These are phyloP conservation scores for Aphrophora alni DNA, from an alignment of 2,888 invertebrate genomes.

Conservation along the genomic window DNA sequence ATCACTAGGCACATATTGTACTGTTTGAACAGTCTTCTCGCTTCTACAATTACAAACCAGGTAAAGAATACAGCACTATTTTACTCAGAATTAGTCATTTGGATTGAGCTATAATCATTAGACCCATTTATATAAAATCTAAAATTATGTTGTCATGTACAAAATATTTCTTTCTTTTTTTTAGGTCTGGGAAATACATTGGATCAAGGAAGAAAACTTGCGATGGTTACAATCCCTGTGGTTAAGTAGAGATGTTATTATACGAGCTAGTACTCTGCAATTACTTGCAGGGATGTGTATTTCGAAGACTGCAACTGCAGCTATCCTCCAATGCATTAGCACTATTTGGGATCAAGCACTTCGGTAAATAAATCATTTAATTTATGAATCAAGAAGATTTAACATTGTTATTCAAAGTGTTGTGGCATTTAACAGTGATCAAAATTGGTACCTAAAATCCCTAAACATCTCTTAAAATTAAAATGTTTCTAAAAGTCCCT, in stretches of 20 bases:
- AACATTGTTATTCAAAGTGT: no score
- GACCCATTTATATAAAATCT: no score
- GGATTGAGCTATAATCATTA: slow-evolving; percentile 19
- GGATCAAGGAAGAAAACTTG: slow-evolving; percentile 28
- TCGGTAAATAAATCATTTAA: not conserved
- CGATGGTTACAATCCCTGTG: slow-evolving; percentile 59
- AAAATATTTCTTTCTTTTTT: no score
- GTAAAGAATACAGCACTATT: not conserved
- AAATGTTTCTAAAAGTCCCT: no score
- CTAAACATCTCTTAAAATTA: no score
- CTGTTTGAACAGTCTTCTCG: slow-evolving; percentile 62
- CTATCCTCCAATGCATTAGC: slow-evolving; percentile 24
- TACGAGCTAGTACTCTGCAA: slow-evolving; percentile 63
- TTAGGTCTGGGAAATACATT: slow-evolving; percentile 32
- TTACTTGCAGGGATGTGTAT: slow-evolving; percentile 59
- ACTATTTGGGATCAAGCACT: not conserved
- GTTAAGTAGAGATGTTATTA: slow-evolving; percentile 61
- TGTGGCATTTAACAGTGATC: no score
- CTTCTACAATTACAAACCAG: not conserved
- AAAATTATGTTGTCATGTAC: no score
- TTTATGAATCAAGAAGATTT: no score
- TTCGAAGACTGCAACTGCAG: slow-evolving; percentile 35
- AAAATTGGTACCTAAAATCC: no score
- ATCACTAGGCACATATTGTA: slow-evolving; percentile 62
- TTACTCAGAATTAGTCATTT: slow-evolving; percentile 1